Conservation (phyloP, 2,797 vertebrate species). For the Dipus sagitta region DNA sequence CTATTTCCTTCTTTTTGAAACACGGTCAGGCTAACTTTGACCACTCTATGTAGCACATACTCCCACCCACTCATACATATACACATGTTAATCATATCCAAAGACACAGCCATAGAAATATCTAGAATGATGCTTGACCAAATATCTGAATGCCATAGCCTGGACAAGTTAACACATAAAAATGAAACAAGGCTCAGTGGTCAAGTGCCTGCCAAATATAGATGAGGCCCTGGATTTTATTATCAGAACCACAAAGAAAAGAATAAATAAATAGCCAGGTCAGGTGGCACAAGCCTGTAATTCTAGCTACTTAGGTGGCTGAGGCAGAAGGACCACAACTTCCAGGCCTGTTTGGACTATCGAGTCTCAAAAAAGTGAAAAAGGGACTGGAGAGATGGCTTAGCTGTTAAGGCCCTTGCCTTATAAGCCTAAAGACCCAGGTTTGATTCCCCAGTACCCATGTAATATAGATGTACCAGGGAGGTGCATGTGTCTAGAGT, state of each 20-base stretch:
- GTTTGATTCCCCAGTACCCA: no score
- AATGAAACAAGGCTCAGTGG: background rate
- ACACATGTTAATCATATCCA: background rate
- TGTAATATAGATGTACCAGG: no score
- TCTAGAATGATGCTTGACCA: background rate
- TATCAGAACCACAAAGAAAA: background rate
- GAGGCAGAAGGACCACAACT: background rate
- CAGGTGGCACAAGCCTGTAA: background rate
- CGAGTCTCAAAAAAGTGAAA: background rate
- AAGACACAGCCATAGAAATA: constrained; percentile 7
- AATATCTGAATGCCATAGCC: background rate
- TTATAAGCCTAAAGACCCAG: no score
- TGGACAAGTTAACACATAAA: constrained; percentile 29
- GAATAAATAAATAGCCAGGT: background rate
- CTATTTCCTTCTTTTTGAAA: background rate
- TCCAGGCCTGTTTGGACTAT: background rate
- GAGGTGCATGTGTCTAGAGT: no score
- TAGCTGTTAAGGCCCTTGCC: no score
- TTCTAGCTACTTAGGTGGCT: background rate
- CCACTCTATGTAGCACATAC: background rate
- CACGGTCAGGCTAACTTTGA: background rate
- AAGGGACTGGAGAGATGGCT: background rate
- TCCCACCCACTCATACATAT: background rate
- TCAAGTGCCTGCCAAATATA: background rate
- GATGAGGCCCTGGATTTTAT: background rate